Base-by-base conservation (phyloP, 2,888 invertebrate genomes). In the Pandemis cinnamomeana region DNA sequence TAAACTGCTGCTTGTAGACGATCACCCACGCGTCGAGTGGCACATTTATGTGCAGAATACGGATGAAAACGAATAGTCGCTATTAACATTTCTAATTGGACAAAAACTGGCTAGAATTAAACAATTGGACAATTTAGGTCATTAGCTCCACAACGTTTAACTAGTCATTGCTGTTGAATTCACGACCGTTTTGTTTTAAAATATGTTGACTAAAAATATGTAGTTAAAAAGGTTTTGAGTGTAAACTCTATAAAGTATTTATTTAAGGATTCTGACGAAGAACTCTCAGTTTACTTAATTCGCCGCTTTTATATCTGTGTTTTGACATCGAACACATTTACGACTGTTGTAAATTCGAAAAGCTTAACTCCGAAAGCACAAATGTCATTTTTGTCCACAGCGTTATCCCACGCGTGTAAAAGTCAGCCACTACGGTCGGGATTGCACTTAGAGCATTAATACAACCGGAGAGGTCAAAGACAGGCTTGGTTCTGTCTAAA, bases 1-100 rank as follows among this genome's bases (percentile, higher is more conserved):
- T 82, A 82, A 81, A 80, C 77, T 71, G 76, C 46, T 69, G 72
- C 75, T 80, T 77, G 78, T 80, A 75, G 75, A 66, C 58, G 53
- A 78, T 78, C 80, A 76, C 83, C 84, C 80, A 84, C 82, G 75
- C 78, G 51, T 15, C 67, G 53, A 68, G 42, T 42, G 46, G 61
- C 67, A 67, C 64, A 60, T 66, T 64, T 15, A 68, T 68, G 58
- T 62, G 8, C 42, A 27, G 67, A 42, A 51, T 58, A 51, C 27
- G 69, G 63, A 69, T 58, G 58, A 58, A 58, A 63, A 72, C 63
- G 41, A 53, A 63, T 58, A 46, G 68, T 41, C 58, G 27, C 58
- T 66, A 66, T 66, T 66, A 67, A 67, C 67, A 67, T 67, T 58
- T 58, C 36, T 66, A 67, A 41, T 67, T 67, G 66, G 20, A 13